Percentiles rank a stretch among this genome's conserved stretches.
These are phyloP conservation scores for Montipora efflorescens DNA, from an alignment of 64 coral and sea anemone genomes.

Conservation along the genomic window DNA sequence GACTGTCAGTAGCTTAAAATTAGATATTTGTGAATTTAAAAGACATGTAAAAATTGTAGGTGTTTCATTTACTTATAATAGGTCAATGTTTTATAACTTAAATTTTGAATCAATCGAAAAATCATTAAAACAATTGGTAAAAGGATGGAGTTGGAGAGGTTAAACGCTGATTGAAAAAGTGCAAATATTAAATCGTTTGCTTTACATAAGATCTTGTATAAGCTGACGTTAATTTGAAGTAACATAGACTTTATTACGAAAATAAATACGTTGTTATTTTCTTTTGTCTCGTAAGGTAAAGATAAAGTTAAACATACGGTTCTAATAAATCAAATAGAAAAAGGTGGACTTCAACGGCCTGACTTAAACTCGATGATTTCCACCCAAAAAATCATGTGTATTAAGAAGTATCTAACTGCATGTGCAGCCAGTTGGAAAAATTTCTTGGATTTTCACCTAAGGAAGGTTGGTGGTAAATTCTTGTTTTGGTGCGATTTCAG, in stretches of 20 bases:
- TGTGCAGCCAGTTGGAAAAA: constrained; percentile 1
- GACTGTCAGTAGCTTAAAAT: background rate
- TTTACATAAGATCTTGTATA: constrained; percentile 51
- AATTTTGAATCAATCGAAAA: background rate
- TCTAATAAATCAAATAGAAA: background rate
- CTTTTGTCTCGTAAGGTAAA: constrained; percentile 53
- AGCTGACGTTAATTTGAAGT: background rate
- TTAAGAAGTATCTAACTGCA: constrained; percentile 10
- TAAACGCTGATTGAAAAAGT: background rate
- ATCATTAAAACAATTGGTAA: background rate
- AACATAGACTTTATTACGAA: constrained; percentile 38
- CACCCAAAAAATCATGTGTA: constrained; percentile 42
- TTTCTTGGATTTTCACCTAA: constrained; percentile 42
- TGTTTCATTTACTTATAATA: constrained; percentile 3
- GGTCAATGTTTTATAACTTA: background rate
- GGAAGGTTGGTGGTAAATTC: constrained; percentile 40
- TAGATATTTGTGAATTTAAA: background rate
- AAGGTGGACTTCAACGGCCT: constrained; percentile 36
- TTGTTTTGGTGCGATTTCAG: constrained; percentile 36
- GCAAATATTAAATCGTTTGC: constrained; percentile 22
- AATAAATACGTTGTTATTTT: constrained; percentile 30
- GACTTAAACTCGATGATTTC: constrained; percentile 9
- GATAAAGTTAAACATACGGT: constrained; percentile 50
- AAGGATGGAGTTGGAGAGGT: background rate
- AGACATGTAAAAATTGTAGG: background rate